Conservation (phyloP, 2,888 invertebrate genomes). For the Apeira syringaria region DNA sequence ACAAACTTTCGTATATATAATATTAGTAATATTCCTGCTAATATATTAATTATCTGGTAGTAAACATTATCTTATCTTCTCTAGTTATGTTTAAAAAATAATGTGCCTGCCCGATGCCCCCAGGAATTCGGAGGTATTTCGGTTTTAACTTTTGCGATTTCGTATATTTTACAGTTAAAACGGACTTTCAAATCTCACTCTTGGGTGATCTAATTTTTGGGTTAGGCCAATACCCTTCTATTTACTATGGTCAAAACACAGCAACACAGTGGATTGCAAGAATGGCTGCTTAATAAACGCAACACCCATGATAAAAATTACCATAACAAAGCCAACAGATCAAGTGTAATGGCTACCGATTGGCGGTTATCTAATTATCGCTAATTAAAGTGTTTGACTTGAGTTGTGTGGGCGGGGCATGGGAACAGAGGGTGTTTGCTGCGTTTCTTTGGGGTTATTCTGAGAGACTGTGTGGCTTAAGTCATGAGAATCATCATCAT, state of each 20-base stretch:
- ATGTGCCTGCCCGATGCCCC: no score
- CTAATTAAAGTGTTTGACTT: slow-evolving; percentile 45
- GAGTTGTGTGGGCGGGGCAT: slow-evolving; percentile 58
- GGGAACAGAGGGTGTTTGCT: slow-evolving; percentile 46
- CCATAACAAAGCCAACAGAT: slow-evolving; percentile 4
- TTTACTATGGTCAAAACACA: not conserved
- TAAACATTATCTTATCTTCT: no score
- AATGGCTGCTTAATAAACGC: slow-evolving; percentile 9
- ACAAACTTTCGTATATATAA: no score
- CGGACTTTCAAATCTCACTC: no score
- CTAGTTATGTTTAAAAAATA: no score
- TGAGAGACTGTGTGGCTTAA: slow-evolving; percentile 19
- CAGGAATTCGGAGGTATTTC: no score
- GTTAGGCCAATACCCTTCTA: no score
- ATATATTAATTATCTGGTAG: no score
- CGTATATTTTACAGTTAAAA: no score
- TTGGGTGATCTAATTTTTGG: no score
- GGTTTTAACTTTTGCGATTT: no score
- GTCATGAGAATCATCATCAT: not conserved
- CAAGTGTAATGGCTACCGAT: slow-evolving; percentile 31
- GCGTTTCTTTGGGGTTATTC: slow-evolving; percentile 13
- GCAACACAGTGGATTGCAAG: slow-evolving; percentile 8
- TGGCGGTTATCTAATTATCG: slow-evolving; percentile 51
- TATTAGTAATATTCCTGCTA: no score
- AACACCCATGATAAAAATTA: slow-evolving; percentile 10